These are phyloP conservation scores for Hypomecis punctinalis DNA, from an alignment of 2,888 invertebrate species.

Conservation along the genomic window DNA sequence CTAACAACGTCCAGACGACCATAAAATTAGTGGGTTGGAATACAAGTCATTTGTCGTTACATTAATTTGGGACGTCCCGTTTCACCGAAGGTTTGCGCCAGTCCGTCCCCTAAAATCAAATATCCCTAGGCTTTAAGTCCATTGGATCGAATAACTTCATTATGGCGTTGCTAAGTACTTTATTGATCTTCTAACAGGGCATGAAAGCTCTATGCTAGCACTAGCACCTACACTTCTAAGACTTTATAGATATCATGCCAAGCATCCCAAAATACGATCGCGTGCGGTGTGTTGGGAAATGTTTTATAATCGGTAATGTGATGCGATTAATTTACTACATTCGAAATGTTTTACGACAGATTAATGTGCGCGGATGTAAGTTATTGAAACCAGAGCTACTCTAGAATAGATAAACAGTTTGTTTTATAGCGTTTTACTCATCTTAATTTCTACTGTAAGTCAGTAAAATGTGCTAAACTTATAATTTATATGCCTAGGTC, in stretches of 20 bases:
- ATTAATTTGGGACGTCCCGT: constrained; percentile 8
- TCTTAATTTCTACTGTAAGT: background rate
- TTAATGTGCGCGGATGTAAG: constrained; percentile 15
- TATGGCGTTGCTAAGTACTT: constrained; percentile 30
- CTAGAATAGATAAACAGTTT: constrained; percentile 1
- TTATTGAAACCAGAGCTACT: constrained; percentile 13
- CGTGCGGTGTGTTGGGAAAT: constrained; percentile 7
- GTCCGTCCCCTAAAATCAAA: constrained; percentile 35
- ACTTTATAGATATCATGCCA: constrained; percentile 8
- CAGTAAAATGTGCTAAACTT: no score
- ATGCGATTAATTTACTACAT: constrained; percentile 23
- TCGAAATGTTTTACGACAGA: constrained; percentile 17
- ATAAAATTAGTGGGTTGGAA: background rate
- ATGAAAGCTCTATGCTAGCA: constrained; percentile 22
- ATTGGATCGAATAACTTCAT: constrained; percentile 41
- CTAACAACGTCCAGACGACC: background rate
- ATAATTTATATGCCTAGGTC: no score
- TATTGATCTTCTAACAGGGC: constrained; percentile 31
- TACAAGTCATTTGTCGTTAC: constrained; percentile 1
- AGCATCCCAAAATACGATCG: background rate
- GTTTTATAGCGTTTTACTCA: background rate
- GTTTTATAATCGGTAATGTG: constrained; percentile 12
- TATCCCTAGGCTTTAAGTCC: constrained; percentile 33
- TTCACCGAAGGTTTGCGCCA: constrained; percentile 24
- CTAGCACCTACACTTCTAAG: constrained; percentile 10